A percentile compares a stretch with the other conserved stretches of the same genome.
Conservation (phyloP, 92 coral and sea anemone genomes). For the Epizoanthus scotinus region DNA sequence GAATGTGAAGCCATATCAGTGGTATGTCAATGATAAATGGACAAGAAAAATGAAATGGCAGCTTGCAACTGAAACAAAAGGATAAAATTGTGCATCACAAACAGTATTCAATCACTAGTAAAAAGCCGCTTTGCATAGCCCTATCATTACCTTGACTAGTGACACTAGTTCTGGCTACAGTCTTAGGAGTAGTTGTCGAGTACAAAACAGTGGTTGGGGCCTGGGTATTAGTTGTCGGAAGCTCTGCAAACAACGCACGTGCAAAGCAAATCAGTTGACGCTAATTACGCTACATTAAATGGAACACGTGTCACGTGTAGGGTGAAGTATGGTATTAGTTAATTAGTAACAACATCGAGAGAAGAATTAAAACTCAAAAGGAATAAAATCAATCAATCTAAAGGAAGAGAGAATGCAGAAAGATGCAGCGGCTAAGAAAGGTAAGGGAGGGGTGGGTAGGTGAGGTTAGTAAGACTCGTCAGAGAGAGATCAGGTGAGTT, state of each 20-base stretch:
- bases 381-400: background rate
- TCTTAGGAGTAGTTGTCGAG: slow-evolving; percentile 33
- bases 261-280: slow-evolving; percentile 44
- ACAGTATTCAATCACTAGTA: background rate
- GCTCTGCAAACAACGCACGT: slow-evolving; percentile 64
- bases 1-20: too few species aligned
- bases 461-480: too few species aligned
- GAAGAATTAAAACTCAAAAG: background rate
- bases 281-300: slow-evolving; percentile 15
- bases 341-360: background rate
- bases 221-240: slow-evolving; percentile 44
- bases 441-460: background rate
- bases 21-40: too few species aligned
- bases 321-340: background rate
- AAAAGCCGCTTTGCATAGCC: background rate
- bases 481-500: too few species aligned
- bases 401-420: background rate
- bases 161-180: slow-evolving; percentile 14
- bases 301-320: background rate
- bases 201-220: slow-evolving; percentile 47
- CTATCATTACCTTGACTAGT: slow-evolving; percentile 28
- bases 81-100: background rate
- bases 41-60: too few species aligned
- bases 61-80: too few species aligned
- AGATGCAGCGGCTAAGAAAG: background rate